phyloP scores from a whole-genome alignment of 1,140 invertebrate species.

The Neodiprion lecontei region DNA sequence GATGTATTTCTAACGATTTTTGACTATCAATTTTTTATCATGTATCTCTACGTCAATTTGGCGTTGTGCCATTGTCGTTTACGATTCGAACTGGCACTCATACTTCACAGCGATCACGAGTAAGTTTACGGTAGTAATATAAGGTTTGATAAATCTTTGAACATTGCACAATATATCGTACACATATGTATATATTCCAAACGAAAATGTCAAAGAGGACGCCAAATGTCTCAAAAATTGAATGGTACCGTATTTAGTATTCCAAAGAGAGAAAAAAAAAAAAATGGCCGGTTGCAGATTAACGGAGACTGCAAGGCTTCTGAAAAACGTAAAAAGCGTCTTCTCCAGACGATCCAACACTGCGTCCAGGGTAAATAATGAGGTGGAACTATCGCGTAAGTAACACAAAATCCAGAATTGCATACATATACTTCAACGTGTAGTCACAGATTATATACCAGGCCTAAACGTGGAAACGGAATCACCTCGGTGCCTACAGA shows the following conservation, averaged over 20 bases:
- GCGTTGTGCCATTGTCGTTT: too few relatives aligned
- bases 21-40: not conserved
- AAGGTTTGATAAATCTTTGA: too few relatives aligned
- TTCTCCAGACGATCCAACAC: constrained; percentile 82
- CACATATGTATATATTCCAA: constrained; percentile 11
- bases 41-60: too few relatives aligned
- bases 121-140: too few relatives aligned
- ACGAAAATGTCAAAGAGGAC: constrained; percentile 1
- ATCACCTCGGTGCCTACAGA: too few relatives aligned
- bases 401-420: constrained; percentile 48
- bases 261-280: not conserved
- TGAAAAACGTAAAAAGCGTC: constrained; percentile 91
- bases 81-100: too few relatives aligned
- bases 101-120: too few relatives aligned
- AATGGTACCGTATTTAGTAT: too few relatives aligned
- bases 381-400: constrained; percentile 93
- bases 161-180: not conserved
- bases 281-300: constrained; percentile 74
- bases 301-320: constrained; percentile 92
- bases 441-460: too few relatives aligned
- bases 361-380: constrained; percentile 76
- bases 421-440: too few relatives aligned
- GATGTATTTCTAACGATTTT: constrained; percentile 1
- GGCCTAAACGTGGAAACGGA: too few relatives aligned
- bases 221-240: too few relatives aligned